A percentile compares a stretch with the other conserved stretches of the same genome.
Evolutionary conservation across 2,888 invertebrate genomes (phyloP).

Genomic region (Idaea dimidiata): DNA sequence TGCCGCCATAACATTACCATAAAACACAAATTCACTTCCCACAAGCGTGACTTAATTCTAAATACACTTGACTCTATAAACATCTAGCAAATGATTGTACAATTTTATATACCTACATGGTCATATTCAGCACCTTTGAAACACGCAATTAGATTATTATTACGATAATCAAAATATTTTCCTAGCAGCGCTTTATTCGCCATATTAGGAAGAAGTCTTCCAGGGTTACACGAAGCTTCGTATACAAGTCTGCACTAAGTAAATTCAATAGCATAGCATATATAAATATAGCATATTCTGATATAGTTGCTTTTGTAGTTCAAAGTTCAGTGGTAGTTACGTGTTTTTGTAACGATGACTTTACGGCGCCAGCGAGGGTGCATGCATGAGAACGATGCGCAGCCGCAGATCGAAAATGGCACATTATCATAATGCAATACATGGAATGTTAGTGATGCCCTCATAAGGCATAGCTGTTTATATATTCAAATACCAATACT

Average conservation of each 20-base stretch:
- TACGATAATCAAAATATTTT: conserved; percentile 43
- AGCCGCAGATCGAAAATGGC: conserved; percentile 69
- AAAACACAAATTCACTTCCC: conserved; percentile 54
- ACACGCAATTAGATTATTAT: conserved; percentile 20
- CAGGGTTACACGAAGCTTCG: conserved; percentile 34
- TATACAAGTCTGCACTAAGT: conserved; percentile 7
- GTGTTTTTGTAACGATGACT: conserved; percentile 24
- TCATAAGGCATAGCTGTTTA: conserved; percentile 51
- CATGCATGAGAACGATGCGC: conserved; percentile 60
- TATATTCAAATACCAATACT: conserved; percentile 52
- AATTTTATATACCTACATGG: conserved; percentile 31
- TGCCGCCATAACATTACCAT: conserved; percentile 62
- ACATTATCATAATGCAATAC: conserved; percentile 75
- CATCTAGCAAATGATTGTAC: conserved; percentile 50
- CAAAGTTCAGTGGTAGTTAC: conserved; percentile 19
- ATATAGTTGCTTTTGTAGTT: conserved; percentile 28
- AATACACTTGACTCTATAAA: conserved; percentile 54
- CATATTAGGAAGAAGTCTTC: conserved; percentile 12
- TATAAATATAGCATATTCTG: no score
- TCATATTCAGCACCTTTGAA: conserved; percentile 44
- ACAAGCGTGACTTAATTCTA: conserved; percentile 63
- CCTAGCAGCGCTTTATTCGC: conserved; percentile 20
- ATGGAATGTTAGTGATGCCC: conserved; percentile 68
- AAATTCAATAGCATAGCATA: conserved; percentile 13
- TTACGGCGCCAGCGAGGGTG: conserved; percentile 59